Conservation (phyloP, 2,113 vertebrate species). For the Motacilla alba region DNA sequence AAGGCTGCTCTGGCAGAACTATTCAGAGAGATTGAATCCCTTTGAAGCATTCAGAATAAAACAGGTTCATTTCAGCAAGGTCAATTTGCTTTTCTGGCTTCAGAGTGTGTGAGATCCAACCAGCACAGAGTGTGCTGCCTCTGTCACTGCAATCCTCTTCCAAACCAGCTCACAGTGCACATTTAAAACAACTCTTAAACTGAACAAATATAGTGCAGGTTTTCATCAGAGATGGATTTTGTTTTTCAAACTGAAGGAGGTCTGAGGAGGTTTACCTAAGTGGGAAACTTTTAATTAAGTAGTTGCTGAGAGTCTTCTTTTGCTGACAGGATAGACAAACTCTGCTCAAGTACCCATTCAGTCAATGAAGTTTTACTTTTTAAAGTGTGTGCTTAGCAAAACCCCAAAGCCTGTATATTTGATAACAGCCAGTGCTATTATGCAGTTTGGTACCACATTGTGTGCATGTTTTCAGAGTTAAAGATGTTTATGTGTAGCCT, state of each 20-base stretch:
- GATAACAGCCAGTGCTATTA: neutral
- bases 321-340: neutral
- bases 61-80: neutral
- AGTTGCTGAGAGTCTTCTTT: neutral
- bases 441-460: neutral
- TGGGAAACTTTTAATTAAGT: neutral
- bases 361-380: neutral
- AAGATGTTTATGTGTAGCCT: neutral
- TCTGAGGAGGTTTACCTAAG: neutral
- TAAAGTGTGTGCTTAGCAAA: neutral
- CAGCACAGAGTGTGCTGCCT: neutral
- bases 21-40: neutral
- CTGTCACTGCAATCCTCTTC: neutral
- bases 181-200: neutral
- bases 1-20: neutral
- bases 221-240: neutral
- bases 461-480: neutral
- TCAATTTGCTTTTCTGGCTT: neutral
- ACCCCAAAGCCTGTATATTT: neutral
- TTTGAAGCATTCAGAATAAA: constrained; percentile 2
- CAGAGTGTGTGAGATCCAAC: neutral
- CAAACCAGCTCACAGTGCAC: neutral
- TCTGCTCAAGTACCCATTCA: neutral
- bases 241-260: neutral
- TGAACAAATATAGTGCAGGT: neutral